phyloP scores from a whole-genome alignment of 2,797 vertebrate species.

The Pseudopleuronectes americanus region DNA sequence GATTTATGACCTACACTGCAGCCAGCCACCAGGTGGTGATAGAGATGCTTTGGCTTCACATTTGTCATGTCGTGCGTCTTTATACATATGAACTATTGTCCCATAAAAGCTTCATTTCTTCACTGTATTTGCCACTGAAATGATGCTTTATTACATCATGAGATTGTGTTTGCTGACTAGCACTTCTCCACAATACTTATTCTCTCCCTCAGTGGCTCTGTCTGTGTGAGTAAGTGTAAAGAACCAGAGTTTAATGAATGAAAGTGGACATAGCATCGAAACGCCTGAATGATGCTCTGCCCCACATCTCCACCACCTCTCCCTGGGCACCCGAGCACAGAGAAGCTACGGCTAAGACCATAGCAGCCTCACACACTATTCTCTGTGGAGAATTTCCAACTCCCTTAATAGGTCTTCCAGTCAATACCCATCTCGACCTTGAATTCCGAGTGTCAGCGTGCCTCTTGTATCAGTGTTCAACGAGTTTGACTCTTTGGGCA shows the following conservation, averaged over 20 bases:
- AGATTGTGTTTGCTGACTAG: neutral
- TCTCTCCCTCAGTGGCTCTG: neutral
- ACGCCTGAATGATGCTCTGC: conserved; percentile 14
- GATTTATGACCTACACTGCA: too few species aligned
- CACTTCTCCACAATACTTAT: conserved; percentile 5
- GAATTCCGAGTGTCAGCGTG: conserved; percentile 40
- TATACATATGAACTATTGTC: too few species aligned
- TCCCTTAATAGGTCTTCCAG: conserved; percentile 41
- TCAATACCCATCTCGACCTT: conserved; percentile 55
- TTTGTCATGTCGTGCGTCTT: too few species aligned
- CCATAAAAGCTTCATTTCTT: neutral
- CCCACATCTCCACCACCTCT: neutral
- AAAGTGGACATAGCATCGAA: conserved; percentile 7
- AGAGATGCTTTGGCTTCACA: too few species aligned
- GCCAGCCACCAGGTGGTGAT: too few species aligned
- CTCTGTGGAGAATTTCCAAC: conserved; percentile 36
- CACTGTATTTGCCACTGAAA: neutral
- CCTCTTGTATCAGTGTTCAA: conserved; percentile 33
- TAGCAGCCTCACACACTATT: conserved; percentile 15
- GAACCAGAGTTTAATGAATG: conserved; percentile 7
- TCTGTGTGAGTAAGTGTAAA: conserved; percentile 21
- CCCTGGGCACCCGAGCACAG: conserved; percentile 6
- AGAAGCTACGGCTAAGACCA: conserved; percentile 21
- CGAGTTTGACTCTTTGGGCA: conserved; percentile 30
- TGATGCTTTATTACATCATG: conserved; percentile 12